Conservation (phyloP, 64 coral and sea anemone species). For the Dendronephthya gigantea region DNA sequence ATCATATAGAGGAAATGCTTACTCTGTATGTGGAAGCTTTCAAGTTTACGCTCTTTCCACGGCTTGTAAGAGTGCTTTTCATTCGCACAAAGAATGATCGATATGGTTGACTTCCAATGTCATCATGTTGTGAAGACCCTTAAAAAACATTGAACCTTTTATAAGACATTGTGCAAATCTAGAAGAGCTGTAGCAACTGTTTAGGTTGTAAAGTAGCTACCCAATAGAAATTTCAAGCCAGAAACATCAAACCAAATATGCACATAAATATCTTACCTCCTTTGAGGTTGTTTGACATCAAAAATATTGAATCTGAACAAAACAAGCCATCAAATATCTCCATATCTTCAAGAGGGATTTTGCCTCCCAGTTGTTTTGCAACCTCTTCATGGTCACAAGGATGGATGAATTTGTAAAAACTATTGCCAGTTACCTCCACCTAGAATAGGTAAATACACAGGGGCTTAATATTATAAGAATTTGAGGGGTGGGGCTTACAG, state of each 20-base stretch:
- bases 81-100: conserved; percentile 91
- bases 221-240: no score
- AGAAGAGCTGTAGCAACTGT: no score
- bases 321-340: conserved; percentile 99
- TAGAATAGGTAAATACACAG: background rate
- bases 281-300: conserved; percentile 92
- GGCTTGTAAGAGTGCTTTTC: conserved; percentile 91
- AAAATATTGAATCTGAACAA: conserved; percentile 92
- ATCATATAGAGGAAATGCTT: background rate
- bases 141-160: background rate
- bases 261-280: conserved; percentile 21
- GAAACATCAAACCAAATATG: background rate
- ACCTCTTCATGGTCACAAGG: conserved; percentile 96
- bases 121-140: background rate
- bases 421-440: conserved; percentile 98
- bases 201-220: no score
- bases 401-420: conserved; percentile 91
- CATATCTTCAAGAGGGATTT: conserved; percentile 97
- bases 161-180: background rate
- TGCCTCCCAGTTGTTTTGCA: conserved; percentile 84
- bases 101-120: conserved; percentile 33
- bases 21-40: conserved; percentile 94
- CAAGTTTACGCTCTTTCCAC: conserved; percentile 88
- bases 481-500: no score
- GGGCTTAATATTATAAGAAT: background rate